Base-by-base conservation (phyloP, 2,888 invertebrate species). In the Mythimna vitellina region DNA sequence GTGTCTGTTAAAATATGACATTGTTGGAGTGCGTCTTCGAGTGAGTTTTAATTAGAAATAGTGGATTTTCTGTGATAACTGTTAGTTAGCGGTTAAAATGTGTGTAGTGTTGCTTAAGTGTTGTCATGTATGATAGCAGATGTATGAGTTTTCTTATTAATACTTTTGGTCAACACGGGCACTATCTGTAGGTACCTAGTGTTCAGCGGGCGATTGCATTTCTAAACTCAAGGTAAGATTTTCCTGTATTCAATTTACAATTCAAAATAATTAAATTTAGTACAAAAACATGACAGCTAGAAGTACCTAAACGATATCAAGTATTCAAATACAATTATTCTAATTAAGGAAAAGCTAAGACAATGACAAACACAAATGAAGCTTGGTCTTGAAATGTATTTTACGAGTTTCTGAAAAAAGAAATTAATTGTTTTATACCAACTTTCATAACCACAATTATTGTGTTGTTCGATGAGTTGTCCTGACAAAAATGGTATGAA, bases 51-150 rank as follows among this genome's bases (percentile, higher is more conserved):
- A 8, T 51, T 3, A 51, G 8, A 1, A n/a, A 51, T n/a, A 9
- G 57, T 57, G 62, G 57, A 25, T 51, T 57, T 77, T 71, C 78
- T 81, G 32, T 60, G 58, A 38, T 22, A 10, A 20, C 49, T 65
- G 65, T 35, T 70, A 66, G 81, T 76, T 66, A 70, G 77, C 65
- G 63, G 77, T 81, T 78, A 20, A 70, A 71, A 64, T 56, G 70
- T 77, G 62, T 81, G 65, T 80, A 64, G 51, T 69, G 66, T 65
- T 71, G 71, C 78, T 73, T 82, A 68, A 82, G 80, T 82, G 81
- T 78, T 54, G 64, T 54, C 69, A 22, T 80, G 56, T 66, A 74
- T 56, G 42, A 12, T 10, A 17, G 64, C 67, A 81, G 76, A 78
- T 81, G 79, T 76, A 58, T 61, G 25, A 53, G 53, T n/a, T 42